Base-by-base conservation (phyloP, 2,888 invertebrate genomes). In the Apeira syringaria region DNA sequence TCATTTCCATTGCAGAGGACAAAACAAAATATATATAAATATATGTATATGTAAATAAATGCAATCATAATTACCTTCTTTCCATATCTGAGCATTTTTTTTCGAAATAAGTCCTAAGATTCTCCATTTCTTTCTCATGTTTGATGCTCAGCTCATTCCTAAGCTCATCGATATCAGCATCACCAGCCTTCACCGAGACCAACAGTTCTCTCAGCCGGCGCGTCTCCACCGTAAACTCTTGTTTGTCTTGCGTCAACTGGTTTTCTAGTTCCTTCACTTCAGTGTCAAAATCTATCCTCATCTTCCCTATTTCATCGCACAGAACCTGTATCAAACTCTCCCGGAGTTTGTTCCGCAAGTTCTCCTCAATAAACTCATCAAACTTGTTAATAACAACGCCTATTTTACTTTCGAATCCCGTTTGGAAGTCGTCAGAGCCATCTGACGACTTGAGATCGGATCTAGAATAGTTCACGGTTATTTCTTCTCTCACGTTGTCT, bases 41-140 rank as follows among this genome's bases (percentile, higher is more conserved):
- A 37, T 20, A 33, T 46, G 36, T 34, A 18, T 15, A 15, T 3
- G 46, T 36, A 5, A 20, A 2, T 20, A 5, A 6, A 20, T n/a
- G 6, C 6, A 7, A 20, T 7, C 3, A 20, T 7, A 8, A 9
- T 79, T 74, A 94, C 92, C 95, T 94, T 64, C 95, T 94, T 68
- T 95, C 95, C 76, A 96, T 91, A 61, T 96, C 95, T 0, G 93
- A 91, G 68, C 95, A 96, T 68, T 95, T 95, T 64, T 93, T 91
- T 65, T 96, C 96, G 66, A 95, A 96, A 64, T 96, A 96, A 5
- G 92, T 94, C 29, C 96, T 88, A 37, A 96, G 73, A 65, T 95
- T 94, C 71, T 95, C 95, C 93, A 96, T 94, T 72, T 96, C 94
- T 50, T 92, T 92, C 20, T 93, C 90, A 77, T 96, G 95, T 61